Conservation (phyloP, 2,113 vertebrate genomes). For the Pseudopipra pipra region DNA sequence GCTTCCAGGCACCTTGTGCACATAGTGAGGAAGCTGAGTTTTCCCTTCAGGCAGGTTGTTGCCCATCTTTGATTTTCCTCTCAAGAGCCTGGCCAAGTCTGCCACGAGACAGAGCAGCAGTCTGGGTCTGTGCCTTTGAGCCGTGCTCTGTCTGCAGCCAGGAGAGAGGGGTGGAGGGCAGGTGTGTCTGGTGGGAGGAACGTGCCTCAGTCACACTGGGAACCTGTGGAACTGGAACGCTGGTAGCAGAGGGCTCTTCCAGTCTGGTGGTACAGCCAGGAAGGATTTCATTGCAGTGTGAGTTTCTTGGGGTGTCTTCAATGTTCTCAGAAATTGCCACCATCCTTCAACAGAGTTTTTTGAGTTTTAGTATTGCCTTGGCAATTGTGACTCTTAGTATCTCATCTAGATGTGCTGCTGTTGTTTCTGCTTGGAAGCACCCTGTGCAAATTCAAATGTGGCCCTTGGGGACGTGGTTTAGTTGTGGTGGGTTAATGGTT, state of each 20-base stretch:
- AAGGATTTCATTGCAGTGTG: neutral
- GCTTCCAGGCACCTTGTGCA: neutral
- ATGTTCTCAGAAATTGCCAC: neutral
- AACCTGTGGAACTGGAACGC: slow-evolving; percentile 21
- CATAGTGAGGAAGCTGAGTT: neutral
- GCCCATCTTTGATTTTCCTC: neutral
- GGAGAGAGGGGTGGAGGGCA: neutral
- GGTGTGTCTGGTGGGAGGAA: neutral
- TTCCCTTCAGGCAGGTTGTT: neutral
- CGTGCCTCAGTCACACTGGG: neutral
- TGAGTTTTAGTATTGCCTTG: neutral
- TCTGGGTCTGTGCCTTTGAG: slow-evolving; percentile 8
- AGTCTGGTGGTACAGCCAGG: neutral
- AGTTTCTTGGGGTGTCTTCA: neutral
- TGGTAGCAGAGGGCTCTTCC: neutral
- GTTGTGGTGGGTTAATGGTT: neutral
- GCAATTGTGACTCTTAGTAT: neutral
- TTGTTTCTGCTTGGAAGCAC: neutral
- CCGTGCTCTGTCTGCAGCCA: neutral
- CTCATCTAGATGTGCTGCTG: neutral
- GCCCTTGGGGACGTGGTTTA: neutral
- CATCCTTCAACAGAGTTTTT: neutral
- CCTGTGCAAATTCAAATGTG: neutral
- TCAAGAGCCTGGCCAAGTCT: neutral
- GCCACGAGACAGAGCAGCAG: neutral